phyloP scores from a whole-genome alignment of 2,797 vertebrate species.

The Labeo calbasu region DNA sequence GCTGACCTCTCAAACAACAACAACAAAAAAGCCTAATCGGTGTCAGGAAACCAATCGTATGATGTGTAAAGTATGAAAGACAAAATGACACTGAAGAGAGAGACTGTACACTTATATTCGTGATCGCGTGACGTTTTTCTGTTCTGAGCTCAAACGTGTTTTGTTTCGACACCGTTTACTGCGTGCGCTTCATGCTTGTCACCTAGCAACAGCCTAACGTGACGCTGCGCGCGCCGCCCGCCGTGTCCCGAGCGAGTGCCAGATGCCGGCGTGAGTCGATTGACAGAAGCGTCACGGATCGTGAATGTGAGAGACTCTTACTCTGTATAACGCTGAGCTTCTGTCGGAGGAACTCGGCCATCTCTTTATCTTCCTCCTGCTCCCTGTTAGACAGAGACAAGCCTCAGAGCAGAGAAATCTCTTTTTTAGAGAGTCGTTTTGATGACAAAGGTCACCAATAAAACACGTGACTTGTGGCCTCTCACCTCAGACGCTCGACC shows the following conservation, averaged over 20 bases:
- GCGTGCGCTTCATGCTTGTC: not conserved
- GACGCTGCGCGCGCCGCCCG: not conserved
- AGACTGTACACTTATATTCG: not conserved
- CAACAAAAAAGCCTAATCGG: not conserved
- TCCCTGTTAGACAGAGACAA: slow-evolving; percentile 78
- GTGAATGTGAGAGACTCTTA: slow-evolving; percentile 70
- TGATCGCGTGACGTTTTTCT: no score
- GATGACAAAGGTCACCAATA: not conserved
- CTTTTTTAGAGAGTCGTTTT: not conserved
- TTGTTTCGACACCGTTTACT: not conserved
- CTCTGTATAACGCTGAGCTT: slow-evolving; percentile 88
- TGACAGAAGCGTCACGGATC: no score
- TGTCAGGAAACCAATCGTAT: not conserved
- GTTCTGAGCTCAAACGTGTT: no score
- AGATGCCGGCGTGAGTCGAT: no score
- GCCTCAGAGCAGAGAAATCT: not conserved
- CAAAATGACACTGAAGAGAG: no score
- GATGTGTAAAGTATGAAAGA: not conserved
- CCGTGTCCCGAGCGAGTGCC: no score
- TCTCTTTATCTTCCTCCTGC: slow-evolving; percentile 97
- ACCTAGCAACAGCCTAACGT: not conserved
- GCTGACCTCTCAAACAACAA: not conserved
- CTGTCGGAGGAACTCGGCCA: slow-evolving; percentile 94
- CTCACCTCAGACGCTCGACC: slow-evolving; percentile 94
- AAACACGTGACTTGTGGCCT: not conserved